These are phyloP conservation scores for Macrophya alboannulata DNA, from an alignment of 2,888 invertebrate species.

Conservation along the genomic window DNA sequence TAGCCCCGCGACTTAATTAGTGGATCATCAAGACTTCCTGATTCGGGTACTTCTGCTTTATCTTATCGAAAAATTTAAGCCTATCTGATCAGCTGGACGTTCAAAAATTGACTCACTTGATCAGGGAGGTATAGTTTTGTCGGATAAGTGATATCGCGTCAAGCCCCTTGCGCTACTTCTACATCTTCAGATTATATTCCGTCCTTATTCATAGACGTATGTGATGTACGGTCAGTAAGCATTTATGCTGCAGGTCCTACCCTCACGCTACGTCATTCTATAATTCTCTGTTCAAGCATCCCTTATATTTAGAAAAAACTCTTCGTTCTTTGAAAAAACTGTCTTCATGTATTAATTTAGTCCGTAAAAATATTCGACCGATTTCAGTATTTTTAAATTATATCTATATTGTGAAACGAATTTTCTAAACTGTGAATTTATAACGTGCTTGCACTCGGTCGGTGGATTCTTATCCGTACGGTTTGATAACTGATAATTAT, in stretches of 20 bases:
- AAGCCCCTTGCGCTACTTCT: slow-evolving; percentile 40
- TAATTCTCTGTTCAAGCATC: neutral
- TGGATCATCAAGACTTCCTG: slow-evolving; percentile 60
- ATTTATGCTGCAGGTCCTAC: neutral
- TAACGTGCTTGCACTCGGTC: neutral
- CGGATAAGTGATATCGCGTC: slow-evolving; percentile 53
- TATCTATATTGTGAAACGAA: neutral
- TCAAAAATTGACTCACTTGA: slow-evolving; percentile 57
- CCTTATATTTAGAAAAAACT: neutral
- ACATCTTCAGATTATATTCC: slow-evolving; percentile 13
- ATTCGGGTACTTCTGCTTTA: slow-evolving; percentile 60
- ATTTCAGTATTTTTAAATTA: neutral
- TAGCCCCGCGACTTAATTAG: slow-evolving; percentile 53
- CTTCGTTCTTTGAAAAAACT: neutral
- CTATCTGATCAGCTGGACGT: slow-evolving; percentile 63
- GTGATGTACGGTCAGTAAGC: no score
- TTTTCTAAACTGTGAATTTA: neutral
- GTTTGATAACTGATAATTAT: slow-evolving; percentile 22
- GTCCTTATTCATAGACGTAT: slow-evolving; percentile 17
- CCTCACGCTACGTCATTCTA: neutral
- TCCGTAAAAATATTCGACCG: neutral
- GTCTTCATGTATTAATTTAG: neutral
- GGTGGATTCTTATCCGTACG: neutral
- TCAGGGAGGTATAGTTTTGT: slow-evolving; percentile 58
- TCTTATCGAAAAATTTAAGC: slow-evolving; percentile 64